These are phyloP conservation scores for Drosophila vallismaia DNA, from an alignment of 2,888 invertebrate genomes.

Conservation along the genomic window DNA sequence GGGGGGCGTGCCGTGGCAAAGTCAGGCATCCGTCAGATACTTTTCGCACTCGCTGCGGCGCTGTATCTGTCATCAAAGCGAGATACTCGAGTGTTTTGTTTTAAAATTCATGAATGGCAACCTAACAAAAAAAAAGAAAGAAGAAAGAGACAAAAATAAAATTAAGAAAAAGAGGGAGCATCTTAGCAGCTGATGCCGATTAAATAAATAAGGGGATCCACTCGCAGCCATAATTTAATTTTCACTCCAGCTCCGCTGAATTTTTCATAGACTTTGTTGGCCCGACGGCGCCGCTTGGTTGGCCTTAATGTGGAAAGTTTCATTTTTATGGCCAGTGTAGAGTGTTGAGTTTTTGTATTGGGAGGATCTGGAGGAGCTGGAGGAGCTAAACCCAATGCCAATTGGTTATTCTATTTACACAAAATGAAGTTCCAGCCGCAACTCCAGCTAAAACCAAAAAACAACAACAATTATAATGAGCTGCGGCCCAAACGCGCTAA, in stretches of 20 bases:
- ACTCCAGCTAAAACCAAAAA: constrained; percentile 38
- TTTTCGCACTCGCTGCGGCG: constrained; percentile 50
- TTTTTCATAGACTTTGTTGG: constrained; percentile 26
- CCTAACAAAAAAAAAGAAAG: neutral
- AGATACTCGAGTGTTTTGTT: constrained; percentile 25
- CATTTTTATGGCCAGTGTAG: constrained; percentile 32
- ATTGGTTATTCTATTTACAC: constrained; percentile 76
- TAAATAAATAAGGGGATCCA: constrained; percentile 68
- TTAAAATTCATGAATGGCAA: constrained; percentile 59
- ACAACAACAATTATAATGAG: constrained; percentile 75
- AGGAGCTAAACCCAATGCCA: constrained; percentile 25
- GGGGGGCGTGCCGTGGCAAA: neutral
- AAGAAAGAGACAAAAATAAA: neutral
- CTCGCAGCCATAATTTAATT: constrained; percentile 68
- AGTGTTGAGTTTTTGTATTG: constrained; percentile 4
- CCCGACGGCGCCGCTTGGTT: constrained; percentile 52
- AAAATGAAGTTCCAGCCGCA: constrained; percentile 64
- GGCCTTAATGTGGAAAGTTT: constrained; percentile 71
- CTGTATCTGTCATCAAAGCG: constrained; percentile 37
- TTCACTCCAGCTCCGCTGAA: constrained; percentile 19
- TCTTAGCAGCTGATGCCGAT: constrained; percentile 62
- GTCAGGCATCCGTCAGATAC: constrained; percentile 37
- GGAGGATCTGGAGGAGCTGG: neutral
- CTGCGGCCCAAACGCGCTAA: constrained; percentile 27
- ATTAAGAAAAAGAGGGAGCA: constrained; percentile 1